Conservation (phyloP, 2,113 vertebrate genomes). For the Merops nubicus region DNA sequence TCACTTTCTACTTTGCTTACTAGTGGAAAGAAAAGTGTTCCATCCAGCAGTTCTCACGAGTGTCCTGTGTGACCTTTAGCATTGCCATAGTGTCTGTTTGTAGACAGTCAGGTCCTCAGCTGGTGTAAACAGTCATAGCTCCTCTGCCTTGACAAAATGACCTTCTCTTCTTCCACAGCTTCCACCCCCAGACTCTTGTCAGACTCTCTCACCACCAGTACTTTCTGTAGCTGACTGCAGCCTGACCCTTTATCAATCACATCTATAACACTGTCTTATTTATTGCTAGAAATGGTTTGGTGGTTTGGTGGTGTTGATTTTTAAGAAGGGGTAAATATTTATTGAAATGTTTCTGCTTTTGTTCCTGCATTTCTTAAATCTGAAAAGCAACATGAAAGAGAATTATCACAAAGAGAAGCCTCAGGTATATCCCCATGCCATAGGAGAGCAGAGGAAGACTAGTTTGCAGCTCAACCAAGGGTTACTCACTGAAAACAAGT, state of each 20-base stretch:
- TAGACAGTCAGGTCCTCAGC: background rate
- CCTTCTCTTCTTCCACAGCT: constrained; percentile 13
- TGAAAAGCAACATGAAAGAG: background rate
- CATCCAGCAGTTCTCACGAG: background rate
- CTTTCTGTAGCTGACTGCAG: background rate
- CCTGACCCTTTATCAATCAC: background rate
- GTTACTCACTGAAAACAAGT: background rate
- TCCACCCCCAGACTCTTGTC: background rate
- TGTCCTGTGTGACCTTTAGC: background rate
- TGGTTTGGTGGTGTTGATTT: background rate
- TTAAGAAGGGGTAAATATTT: background rate
- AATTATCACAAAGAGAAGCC: background rate
- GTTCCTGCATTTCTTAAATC: background rate
- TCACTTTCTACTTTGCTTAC: background rate
- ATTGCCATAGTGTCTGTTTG: background rate
- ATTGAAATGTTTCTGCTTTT: background rate
- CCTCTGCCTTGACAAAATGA: background rate
- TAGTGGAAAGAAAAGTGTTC: background rate
- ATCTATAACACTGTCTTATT: background rate
- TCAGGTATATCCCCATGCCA: background rate
- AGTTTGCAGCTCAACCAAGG: background rate
- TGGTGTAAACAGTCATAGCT: background rate
- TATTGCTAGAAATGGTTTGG: background rate
- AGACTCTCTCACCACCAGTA: background rate
- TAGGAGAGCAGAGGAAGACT: background rate